These are phyloP conservation scores for Orgyia antiqua DNA, from an alignment of 2,888 invertebrate genomes.

Conservation along the genomic window DNA sequence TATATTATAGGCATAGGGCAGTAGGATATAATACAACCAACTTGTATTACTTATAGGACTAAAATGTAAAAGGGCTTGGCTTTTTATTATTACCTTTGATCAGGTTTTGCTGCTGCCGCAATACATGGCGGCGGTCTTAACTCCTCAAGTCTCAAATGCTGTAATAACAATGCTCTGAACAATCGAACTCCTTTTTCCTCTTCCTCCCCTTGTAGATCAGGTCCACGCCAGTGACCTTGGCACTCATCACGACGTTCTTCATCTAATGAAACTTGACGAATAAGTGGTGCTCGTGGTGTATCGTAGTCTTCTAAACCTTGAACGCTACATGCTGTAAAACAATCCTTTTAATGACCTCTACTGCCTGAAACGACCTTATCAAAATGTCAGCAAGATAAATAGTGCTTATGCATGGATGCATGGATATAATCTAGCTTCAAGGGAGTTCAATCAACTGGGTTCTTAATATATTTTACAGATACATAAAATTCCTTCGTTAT, in stretches of 20 bases:
- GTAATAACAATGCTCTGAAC: conserved; percentile 65
- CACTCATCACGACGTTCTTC: conserved; percentile 70
- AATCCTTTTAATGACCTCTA: no score
- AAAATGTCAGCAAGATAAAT: no score
- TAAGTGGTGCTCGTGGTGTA: conserved; percentile 60
- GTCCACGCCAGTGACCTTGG: conserved; percentile 68
- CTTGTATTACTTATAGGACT: no score
- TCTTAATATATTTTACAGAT: no score
- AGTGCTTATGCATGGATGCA: no score
- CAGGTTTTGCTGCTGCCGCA: conserved; percentile 56
- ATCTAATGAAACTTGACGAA: conserved; percentile 66
- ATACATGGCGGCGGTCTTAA: conserved; percentile 64
- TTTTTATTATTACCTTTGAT: conserved; percentile 54
- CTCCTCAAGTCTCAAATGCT: conserved; percentile 62
- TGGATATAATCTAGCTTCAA: no score
- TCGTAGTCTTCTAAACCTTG: conserved; percentile 68
- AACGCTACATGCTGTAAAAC: conserved; percentile 57
- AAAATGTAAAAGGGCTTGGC: no score
- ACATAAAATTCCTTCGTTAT: no score
- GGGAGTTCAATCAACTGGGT: no score
- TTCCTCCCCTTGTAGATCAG: conserved; percentile 61
- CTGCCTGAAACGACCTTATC: no score
- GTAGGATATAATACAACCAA: no score
- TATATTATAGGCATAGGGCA: no score
- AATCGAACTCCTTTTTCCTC: conserved; percentile 70